Percentiles rank a stretch among this genome's conserved stretches.
phyloP scores from a whole-genome alignment of 2,888 invertebrate genomes.

The Apamea monoglypha region DNA sequence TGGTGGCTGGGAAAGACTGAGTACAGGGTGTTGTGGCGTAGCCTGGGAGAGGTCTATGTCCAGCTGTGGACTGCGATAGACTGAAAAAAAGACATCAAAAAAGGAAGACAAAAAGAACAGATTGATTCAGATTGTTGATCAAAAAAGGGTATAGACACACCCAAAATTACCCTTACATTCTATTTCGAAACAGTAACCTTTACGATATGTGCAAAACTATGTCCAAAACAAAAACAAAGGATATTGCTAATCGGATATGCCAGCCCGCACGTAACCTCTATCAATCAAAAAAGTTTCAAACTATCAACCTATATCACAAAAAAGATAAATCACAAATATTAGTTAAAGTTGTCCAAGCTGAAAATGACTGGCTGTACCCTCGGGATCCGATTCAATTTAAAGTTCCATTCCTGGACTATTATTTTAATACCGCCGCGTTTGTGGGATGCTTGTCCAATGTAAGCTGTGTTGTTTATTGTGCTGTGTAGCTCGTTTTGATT shows the following conservation, averaged over 20 bases:
- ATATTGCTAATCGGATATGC: constrained; percentile 20
- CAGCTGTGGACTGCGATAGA: too few species aligned
- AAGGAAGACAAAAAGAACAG: too few species aligned
- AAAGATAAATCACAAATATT: constrained; percentile 51
- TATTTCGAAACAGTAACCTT: not conserved
- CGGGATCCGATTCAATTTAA: constrained; percentile 65
- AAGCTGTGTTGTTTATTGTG: constrained; percentile 36
- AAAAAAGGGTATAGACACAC: not conserved
- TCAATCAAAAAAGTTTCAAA: constrained; percentile 46
- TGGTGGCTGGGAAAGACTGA: too few species aligned
- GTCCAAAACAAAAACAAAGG: constrained; percentile 33
- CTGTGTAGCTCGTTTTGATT: constrained; percentile 33
- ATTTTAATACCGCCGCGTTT: constrained; percentile 61
- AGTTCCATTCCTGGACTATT: constrained; percentile 59
- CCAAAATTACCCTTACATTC: not conserved
- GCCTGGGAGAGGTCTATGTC: too few species aligned
- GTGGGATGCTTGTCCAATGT: constrained; percentile 30
- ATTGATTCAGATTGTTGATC: too few species aligned
- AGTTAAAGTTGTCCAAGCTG: constrained; percentile 51
- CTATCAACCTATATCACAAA: constrained; percentile 33
- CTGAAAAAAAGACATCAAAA: too few species aligned
- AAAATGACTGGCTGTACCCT: constrained; percentile 50
- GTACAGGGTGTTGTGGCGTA: too few species aligned
- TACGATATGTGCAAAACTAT: not conserved
- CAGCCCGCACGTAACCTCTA: constrained; percentile 17